These are phyloP conservation scores for Hypsopygia costalis DNA, from an alignment of 2,888 invertebrate species.

Conservation along the genomic window DNA sequence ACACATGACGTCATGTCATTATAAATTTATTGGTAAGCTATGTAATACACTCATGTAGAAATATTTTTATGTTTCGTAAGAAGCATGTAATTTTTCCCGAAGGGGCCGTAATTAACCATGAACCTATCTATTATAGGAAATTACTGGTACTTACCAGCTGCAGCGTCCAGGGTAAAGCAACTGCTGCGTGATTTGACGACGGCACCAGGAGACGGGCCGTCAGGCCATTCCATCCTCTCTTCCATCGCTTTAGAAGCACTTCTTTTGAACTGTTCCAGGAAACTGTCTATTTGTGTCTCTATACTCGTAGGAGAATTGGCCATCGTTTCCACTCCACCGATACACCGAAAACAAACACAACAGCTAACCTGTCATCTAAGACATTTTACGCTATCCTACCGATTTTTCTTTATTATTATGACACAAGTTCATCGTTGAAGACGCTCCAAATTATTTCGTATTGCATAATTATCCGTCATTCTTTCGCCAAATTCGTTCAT, in stretches of 20 bases:
- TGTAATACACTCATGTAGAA: too few species aligned
- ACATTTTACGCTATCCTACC: slow-evolving; percentile 50
- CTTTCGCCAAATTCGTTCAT: slow-evolving; percentile 49
- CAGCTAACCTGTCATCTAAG: slow-evolving; percentile 42
- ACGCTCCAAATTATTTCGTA: slow-evolving; percentile 27
- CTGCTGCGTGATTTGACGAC: slow-evolving; percentile 75
- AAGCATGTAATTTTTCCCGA: too few species aligned
- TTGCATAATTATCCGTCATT: slow-evolving; percentile 45
- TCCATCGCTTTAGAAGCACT: slow-evolving; percentile 90
- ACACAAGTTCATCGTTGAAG: slow-evolving; percentile 23
- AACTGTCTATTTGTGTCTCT: slow-evolving; percentile 92
- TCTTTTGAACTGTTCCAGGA: slow-evolving; percentile 89
- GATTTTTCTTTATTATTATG: slow-evolving; percentile 28
- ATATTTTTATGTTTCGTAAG: too few species aligned
- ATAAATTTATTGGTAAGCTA: too few species aligned
- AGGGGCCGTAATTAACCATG: too few species aligned
- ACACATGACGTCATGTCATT: too few species aligned
- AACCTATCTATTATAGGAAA: too few species aligned
- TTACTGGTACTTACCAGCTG: slow-evolving; percentile 53
- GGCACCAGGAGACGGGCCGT: slow-evolving; percentile 62
- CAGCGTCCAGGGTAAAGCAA: slow-evolving; percentile 68
- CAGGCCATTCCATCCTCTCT: slow-evolving; percentile 77
- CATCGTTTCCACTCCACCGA: slow-evolving; percentile 79
- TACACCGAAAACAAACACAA: slow-evolving; percentile 75
- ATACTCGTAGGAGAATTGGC: slow-evolving; percentile 85